These are phyloP conservation scores for Nowickia ferox DNA, from an alignment of 2,888 invertebrate genomes.

Conservation along the genomic window DNA sequence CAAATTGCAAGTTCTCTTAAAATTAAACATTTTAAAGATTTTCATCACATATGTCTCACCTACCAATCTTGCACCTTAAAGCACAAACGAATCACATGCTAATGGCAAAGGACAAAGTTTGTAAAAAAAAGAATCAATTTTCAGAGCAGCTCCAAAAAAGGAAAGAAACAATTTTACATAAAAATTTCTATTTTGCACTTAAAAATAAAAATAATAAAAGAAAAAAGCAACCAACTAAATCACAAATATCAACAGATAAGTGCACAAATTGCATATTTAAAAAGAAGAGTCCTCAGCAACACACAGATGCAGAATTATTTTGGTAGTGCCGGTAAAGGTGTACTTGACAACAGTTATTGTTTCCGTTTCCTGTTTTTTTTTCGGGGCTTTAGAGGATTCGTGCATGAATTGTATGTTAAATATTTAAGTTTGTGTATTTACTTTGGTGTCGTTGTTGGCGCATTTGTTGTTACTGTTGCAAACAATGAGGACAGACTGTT, in stretches of 20 bases:
- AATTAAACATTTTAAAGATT: background rate
- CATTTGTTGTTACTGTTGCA: slow-evolving; percentile 51
- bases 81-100: background rate
- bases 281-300: background rate
- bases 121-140: slow-evolving; percentile 47
- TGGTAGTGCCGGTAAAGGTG: background rate
- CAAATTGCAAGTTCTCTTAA: background rate
- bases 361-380: slow-evolving; percentile 33
- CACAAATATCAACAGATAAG: slow-evolving; percentile 56
- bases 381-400: slow-evolving; percentile 37
- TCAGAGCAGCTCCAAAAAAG: slow-evolving; percentile 21
- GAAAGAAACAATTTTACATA: slow-evolving; percentile 51
- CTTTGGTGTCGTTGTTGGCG: slow-evolving; percentile 51
- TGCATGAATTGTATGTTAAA: slow-evolving; percentile 49
- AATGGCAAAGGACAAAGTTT: slow-evolving; percentile 58
- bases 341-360: slow-evolving; percentile 37
- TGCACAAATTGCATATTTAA: slow-evolving; percentile 55
- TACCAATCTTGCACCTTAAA: background rate
- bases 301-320: slow-evolving; percentile 15
- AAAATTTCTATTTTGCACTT: slow-evolving; percentile 18
- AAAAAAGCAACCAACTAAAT: slow-evolving; percentile 1
- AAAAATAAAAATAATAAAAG: background rate
- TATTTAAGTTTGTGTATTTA: slow-evolving; percentile 44
- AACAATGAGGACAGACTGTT: slow-evolving; percentile 21
- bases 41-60: background rate